Base-by-base conservation (phyloP, 2,113 vertebrate genomes). In the Stegastes partitus region DNA sequence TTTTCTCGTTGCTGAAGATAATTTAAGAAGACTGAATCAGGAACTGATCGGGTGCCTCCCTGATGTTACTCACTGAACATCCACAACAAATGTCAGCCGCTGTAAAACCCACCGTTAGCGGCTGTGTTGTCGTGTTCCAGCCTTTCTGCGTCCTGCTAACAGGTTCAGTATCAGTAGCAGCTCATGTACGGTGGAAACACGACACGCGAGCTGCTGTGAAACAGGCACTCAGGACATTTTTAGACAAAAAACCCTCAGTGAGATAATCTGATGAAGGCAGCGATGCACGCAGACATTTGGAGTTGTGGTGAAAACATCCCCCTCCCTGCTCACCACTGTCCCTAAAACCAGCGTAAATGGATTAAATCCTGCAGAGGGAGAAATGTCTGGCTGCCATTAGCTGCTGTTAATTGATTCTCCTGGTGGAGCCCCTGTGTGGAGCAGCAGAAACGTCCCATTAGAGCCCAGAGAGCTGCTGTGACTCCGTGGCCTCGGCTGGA, bases 381-480 rank as follows among this genome's bases (percentile, higher is more conserved):
- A 50, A 64, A 55, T 11, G 15, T 2, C 11, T 44, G 53, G 61
- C 37, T 49, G 55, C 56, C 67, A 68, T 83, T 74, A 86, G 63
- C 39, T 57, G 26, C 68, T 44, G 51, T 45, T 86, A 81, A 89
- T 83, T 86, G 66, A 83, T 82, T 80, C 77, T 44, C 51, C 67
- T 22, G 25, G 50, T 23, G 16, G 12, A 66, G 64, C 21, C 50
- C 74, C 64, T 19, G 55, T 63, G 62, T 4, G 45, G 73, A 74
- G 71, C 3, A 23, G 53, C 68, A 34, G 65, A 37, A 71, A 15
- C 12, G 42, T n/a, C 5, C 28, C 69, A 50, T 83, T 61, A 62
- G 61, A 49, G 0, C 37, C 34, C 0, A 14, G 28, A 58, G 18
- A 69, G 59, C 64, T 61, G 19, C 54, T 10, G 47, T 21, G 72